A percentile compares a stretch with the other conserved stretches of the same genome.
These are phyloP conservation scores for Petrocephalus sullivani DNA, from an alignment of 2,797 vertebrate genomes.

Conservation along the genomic window DNA sequence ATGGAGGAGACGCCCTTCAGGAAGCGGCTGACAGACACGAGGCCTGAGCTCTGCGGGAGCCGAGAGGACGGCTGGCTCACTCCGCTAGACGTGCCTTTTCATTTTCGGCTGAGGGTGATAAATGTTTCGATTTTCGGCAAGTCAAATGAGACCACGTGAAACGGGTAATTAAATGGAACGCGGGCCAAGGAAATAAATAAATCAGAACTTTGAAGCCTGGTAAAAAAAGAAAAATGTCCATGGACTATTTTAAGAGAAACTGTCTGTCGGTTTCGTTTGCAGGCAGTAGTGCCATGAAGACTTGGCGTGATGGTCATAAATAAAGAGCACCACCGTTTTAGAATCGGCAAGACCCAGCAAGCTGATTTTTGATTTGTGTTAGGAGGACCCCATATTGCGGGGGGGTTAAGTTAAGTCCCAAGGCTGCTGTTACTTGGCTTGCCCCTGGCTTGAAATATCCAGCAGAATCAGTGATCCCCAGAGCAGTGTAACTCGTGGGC, in stretches of 20 bases:
- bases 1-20: constrained; percentile 43
- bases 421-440: constrained; percentile 63
- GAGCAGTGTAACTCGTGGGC: constrained; percentile 54
- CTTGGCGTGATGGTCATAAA: neutral
- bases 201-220: neutral
- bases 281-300: neutral
- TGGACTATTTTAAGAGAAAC: constrained; percentile 1
- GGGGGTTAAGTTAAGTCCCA: constrained; percentile 40
- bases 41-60: constrained; percentile 69
- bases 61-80: constrained; percentile 60
- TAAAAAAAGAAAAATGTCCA: neutral
- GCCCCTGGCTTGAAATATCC: constrained; percentile 66
- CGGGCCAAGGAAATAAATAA: neutral
- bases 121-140: constrained; percentile 47
- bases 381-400: neutral
- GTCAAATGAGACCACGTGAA: constrained; percentile 57
- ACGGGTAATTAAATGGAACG: constrained; percentile 48
- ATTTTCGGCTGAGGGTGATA: constrained; percentile 55
- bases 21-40: constrained; percentile 63
- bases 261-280: neutral
- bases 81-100: constrained; percentile 65
- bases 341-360: neutral
- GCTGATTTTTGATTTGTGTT: neutral
- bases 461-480: constrained; percentile 66
- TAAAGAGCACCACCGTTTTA: neutral